Percentiles rank a stretch among this genome's conserved stretches.
These are phyloP conservation scores for Cacatua alba DNA, from an alignment of 2,113 vertebrate species.

Conservation along the genomic window DNA sequence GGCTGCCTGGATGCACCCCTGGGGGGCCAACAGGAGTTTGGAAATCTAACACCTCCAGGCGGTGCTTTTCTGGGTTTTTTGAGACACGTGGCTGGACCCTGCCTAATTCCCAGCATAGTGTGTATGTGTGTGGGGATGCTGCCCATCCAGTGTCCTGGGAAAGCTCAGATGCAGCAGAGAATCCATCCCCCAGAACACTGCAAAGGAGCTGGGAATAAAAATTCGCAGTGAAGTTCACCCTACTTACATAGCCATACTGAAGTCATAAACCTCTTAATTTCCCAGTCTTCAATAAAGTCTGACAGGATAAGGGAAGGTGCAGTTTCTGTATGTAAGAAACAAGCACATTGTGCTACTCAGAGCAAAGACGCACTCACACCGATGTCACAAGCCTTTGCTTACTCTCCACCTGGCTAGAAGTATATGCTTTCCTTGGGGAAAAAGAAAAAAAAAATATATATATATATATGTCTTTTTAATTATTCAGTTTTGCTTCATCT, in stretches of 20 bases:
- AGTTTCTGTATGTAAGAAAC: neutral
- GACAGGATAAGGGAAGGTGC: neutral
- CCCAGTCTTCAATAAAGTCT: neutral
- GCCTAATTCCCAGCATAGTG: neutral
- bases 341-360: neutral
- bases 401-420: neutral
- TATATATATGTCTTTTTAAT: neutral
- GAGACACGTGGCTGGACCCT: rapidly evolving
- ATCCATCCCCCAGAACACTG: neutral
- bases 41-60: neutral
- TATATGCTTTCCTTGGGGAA: neutral
- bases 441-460: neutral
- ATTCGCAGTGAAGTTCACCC: neutral
- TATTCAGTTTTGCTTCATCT: neutral
- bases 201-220: neutral
- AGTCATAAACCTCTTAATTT: neutral
- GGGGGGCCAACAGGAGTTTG: rapidly evolving
- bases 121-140: neutral
- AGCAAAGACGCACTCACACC: neutral
- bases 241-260: neutral
- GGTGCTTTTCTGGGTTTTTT: neutral
- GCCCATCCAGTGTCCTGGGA: neutral
- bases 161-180: neutral
- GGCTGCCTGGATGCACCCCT: neutral
- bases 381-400: neutral